Evolutionary conservation across 92 coral and sea anemone species (phyloP).

Genomic region (Parazoanthus darwini): DNA sequence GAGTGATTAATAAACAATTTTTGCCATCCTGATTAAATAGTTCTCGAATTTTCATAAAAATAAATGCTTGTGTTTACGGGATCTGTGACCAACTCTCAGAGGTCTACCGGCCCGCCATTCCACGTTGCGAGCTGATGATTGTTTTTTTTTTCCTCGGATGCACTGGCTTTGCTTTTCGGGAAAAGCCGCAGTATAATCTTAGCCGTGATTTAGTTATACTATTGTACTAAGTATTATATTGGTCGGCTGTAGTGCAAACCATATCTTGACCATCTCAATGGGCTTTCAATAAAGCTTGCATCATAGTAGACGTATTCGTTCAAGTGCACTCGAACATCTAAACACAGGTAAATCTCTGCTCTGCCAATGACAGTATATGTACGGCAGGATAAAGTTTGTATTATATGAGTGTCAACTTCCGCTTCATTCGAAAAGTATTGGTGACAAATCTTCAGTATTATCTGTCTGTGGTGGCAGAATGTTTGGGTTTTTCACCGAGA

Average conservation of each 20-base stretch:
- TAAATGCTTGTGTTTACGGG: conserved; percentile 8
- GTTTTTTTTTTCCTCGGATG: conserved; percentile 15
- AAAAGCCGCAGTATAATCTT: conserved; percentile 38
- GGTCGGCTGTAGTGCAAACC: conserved; percentile 50
- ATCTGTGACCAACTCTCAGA: neutral
- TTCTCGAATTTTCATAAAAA: conserved; percentile 28
- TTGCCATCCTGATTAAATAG: conserved; percentile 19
- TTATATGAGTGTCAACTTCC: conserved; percentile 32
- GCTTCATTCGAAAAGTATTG: conserved; percentile 23
- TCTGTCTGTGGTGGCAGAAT: conserved; percentile 26
- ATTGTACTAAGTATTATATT: conserved; percentile 56
- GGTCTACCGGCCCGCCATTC: neutral
- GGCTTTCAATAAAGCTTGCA: conserved; percentile 41
- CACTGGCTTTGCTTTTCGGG: conserved; percentile 4
- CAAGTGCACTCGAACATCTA: conserved; percentile 8
- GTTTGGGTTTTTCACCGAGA: conserved; percentile 16
- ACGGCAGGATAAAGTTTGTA: neutral
- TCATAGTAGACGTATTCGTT: conserved; percentile 22
- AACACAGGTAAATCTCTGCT: conserved; percentile 17
- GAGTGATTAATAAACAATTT: conserved; percentile 41
- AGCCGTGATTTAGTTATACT: conserved; percentile 42
- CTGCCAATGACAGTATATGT: conserved; percentile 1
- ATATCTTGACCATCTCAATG: conserved; percentile 59
- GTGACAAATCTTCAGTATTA: conserved; percentile 9
- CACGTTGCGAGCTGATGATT: conserved; percentile 1